Evolutionary conservation across 1,140 invertebrate genomes (phyloP).

Genomic region (Lepidurus couesii): DNA sequence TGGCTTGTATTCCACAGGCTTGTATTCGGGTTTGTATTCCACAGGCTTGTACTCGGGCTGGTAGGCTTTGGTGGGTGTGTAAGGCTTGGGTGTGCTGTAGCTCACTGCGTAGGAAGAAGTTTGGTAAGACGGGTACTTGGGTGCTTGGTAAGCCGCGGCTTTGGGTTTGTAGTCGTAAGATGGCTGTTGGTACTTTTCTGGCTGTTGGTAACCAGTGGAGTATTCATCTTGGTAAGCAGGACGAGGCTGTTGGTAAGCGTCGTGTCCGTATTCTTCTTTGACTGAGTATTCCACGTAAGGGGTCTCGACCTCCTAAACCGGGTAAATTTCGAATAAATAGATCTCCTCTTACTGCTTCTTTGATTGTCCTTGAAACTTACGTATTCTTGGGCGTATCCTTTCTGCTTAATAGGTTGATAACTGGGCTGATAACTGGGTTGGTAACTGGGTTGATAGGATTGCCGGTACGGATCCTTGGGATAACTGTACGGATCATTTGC

Average conservation of each 20-base stretch:
- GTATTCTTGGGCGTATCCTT: not conserved
- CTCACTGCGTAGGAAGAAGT: not conserved
- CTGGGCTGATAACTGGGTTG: not conserved
- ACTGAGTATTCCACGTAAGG: not conserved
- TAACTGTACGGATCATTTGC: not conserved
- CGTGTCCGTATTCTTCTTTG: not conserved
- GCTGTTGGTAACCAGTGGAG: not conserved
- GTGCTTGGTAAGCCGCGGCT: not conserved
- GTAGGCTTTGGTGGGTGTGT: not conserved
- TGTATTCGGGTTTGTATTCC: not conserved
- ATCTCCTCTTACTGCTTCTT: not conserved
- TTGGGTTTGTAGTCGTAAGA: not conserved
- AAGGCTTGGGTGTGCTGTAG: conserved; percentile 9
- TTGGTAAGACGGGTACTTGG: not conserved
- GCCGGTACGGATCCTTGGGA: not conserved
- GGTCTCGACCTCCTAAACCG: not conserved
- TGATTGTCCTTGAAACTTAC: not conserved
- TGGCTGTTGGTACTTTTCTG: not conserved
- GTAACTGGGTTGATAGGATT: not conserved
- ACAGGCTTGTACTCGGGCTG: conserved; percentile 19
- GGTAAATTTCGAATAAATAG: not conserved
- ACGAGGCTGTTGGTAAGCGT: not conserved
- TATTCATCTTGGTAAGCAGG: not conserved
- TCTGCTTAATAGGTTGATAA: not conserved
- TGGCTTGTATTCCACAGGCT: not conserved